Evolutionary conservation across 2,113 vertebrate genomes (phyloP), one percentile per base, ranked within the genome.

Genomic region (Calypte anna): DNA sequence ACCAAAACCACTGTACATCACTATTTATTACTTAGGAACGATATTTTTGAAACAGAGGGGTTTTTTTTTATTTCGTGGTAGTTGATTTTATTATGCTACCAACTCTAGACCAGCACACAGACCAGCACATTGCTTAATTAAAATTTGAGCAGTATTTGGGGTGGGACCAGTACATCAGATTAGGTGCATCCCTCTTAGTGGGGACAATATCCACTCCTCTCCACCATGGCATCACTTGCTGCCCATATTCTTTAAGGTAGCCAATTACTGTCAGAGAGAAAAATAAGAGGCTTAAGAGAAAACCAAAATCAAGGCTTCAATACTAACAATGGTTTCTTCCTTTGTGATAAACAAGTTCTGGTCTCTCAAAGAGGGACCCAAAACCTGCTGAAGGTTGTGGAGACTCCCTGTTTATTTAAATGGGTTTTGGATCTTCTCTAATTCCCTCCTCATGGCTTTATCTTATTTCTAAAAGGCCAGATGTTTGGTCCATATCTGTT

Each of bases 371-470:
- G 44, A 4, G 4, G 62, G 44, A 82, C 84, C 79, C 70, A 94
- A 93, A 95, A 90, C 36, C 46, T 83, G 58, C 54, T 95, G 95
- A 96, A 96, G 93, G 88, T 90, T 93, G 81, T 50, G 44, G 62
- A 95, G 40, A 48, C 54, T 91, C 51, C 43, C 74, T 91, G n/a
- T 82, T 93, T 82, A 94, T 90, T 93, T 88, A 91, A 95, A 83
- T 9, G 16, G 58, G 66, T 21, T 96, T 94, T 91, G 64, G 84
- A 86, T 94, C 58, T 77, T 94, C 88, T 94, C 83, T 94, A 93
- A 94, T 96, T 95, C 89, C 89, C 82, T 90, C 84, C 84, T 92
- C 87, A 77, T 67, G 46, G 67, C 90, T 97, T 94, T 94, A 90
- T 91, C 83, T 95, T 90, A 86, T 96, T 96, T 96, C 74, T 83